These are phyloP conservation scores for Neocrepidodera transversa DNA, from an alignment of 2,888 invertebrate genomes.

Conservation along the genomic window DNA sequence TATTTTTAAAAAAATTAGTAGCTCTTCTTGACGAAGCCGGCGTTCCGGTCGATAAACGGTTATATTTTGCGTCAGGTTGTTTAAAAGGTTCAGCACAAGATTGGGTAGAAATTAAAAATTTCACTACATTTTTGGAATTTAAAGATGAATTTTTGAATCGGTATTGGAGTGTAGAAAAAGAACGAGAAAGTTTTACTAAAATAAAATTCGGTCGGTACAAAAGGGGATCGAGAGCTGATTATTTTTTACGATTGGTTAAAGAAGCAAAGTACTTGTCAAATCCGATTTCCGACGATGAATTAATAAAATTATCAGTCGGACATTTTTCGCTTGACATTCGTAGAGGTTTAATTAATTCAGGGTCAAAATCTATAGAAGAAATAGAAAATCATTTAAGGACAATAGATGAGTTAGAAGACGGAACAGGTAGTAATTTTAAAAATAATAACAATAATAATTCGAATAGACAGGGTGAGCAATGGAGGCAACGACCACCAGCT, in stretches of 20 bases:
- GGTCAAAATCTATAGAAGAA: slow-evolving; percentile 24
- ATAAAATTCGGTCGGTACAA: slow-evolving; percentile 23
- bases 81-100: slow-evolving; percentile 29
- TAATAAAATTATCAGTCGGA: slow-evolving; percentile 17
- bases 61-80: slow-evolving; percentile 17
- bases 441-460: background rate
- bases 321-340: slow-evolving; percentile 29
- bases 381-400: slow-evolving; percentile 30
- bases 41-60: slow-evolving; percentile 17
- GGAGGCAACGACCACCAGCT: no score
- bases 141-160: slow-evolving; percentile 19
- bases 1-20: slow-evolving; percentile 25
- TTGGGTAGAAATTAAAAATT: slow-evolving; percentile 23
- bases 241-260: slow-evolving; percentile 24
- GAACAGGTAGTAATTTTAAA: no score
- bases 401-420: slow-evolving; percentile 19
- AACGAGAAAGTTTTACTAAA: slow-evolving; percentile 20
- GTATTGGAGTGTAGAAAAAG: slow-evolving; percentile 26
- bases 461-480: background rate
- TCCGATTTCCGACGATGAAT: slow-evolving; percentile 13
- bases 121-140: slow-evolving; percentile 17
- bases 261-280: slow-evolving; percentile 25
- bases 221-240: slow-evolving; percentile 23
- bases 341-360: slow-evolving; percentile 28
- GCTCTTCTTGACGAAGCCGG: slow-evolving; percentile 26